Evolutionary conservation across 2,888 invertebrate species (phyloP), one percentile per base, ranked within the genome.

Genomic region (Mactromeris polynyma): DNA sequence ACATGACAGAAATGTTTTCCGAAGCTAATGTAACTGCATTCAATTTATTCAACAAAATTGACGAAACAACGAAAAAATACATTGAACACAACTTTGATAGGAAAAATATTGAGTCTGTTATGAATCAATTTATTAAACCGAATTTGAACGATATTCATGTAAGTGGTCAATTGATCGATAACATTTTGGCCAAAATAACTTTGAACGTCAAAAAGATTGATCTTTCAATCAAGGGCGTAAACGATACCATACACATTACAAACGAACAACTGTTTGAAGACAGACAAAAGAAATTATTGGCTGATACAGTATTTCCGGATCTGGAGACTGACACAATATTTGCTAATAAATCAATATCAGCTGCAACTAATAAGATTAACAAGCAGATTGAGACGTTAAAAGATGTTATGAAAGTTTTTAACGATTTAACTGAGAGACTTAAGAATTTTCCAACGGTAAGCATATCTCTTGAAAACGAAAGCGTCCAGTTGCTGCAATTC

Each of bases 181-280:
- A 19, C 6, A 46, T 81, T 21, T 46, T 90, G 58, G 88, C 83
- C n/a, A 40, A 81, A 14, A 81, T 90, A 21, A 80, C 83, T 36
- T 26, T 51, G 2, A 33, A 26, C 21, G 51, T 90, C 6, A 33
- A 64, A 64, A 58, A 54, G 73, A 9, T 88, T 31, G 81, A 87
- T 64, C 4, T 78, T 26, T 69, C 77, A 4, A n/a, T 90, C 31
- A 36, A 79, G n/a, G 84, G 77, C 11, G 82, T 92, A 36, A 89
- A 92, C n/a, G 85, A 90, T 31, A 89, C 89, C 0, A 31, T 92
- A 26, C 90, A 90, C 31, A 80, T 58, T 11, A 85, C 85, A 40
- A 91, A 91, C 58, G 46, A 89, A 79, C 54, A 87, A 54, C 78
- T 92, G 21, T 90, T 91, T 73, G 77, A 87, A 36, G 89, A 92